Conservation (phyloP, 2,888 invertebrate species). For the Oligia fasciuncula region DNA sequence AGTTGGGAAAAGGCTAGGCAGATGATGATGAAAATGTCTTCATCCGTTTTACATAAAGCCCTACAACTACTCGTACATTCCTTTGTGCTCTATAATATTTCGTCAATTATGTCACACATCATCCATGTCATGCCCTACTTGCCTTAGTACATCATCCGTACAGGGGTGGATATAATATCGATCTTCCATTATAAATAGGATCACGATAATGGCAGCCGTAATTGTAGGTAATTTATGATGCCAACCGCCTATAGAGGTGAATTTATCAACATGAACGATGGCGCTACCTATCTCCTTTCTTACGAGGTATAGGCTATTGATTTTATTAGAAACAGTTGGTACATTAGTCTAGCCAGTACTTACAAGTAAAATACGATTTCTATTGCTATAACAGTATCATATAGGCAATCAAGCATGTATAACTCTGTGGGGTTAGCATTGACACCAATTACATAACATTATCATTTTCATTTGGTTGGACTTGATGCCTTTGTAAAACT, state of each 20-base stretch:
- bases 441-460: neutral
- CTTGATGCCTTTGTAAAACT: no score
- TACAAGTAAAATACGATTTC: neutral
- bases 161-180: slow-evolving; percentile 39
- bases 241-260: slow-evolving; percentile 4
- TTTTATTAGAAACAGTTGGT: slow-evolving; percentile 9
- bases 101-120: slow-evolving; percentile 4
- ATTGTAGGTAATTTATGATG: slow-evolving; percentile 15
- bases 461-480: neutral
- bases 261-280: slow-evolving; percentile 11
- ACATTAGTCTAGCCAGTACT: neutral
- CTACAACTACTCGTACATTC: neutral
- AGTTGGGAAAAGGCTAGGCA: no score
- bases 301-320: neutral
- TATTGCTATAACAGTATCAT: neutral
- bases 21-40: neutral
- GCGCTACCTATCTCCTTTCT: neutral
- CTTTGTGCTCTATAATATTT: neutral
- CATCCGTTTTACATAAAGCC: neutral
- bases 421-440: neutral
- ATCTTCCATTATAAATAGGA: slow-evolving; percentile 47
- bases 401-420: neutral
- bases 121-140: slow-evolving; percentile 1
- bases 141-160: neutral
- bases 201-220: slow-evolving; percentile 29